Percentiles rank a stretch among this genome's conserved stretches.
phyloP scores from a whole-genome alignment of 2,797 vertebrate species.

The Apogon hyalosoma region DNA sequence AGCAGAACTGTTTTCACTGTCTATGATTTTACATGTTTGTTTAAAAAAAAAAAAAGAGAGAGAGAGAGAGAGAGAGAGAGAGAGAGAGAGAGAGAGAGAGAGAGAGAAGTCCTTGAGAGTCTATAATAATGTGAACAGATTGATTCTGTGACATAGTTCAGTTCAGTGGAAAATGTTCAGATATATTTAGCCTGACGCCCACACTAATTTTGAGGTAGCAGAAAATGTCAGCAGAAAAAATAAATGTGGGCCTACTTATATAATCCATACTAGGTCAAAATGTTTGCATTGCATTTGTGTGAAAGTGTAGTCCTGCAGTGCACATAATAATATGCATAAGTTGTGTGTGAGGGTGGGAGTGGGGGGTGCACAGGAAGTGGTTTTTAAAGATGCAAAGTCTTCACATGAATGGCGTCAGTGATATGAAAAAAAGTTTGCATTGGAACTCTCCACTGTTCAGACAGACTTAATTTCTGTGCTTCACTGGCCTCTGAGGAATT shows the following conservation, averaged over 20 bases:
- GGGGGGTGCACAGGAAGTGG: constrained; percentile 41
- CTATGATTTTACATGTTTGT: no score
- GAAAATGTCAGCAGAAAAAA: background rate
- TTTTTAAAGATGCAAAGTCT: constrained; percentile 16
- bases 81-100: no score
- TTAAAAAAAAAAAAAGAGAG: no score
- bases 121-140: background rate
- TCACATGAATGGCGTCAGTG: background rate
- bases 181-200: constrained; percentile 31
- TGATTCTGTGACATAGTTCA: constrained; percentile 26
- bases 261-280: no score
- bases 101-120: no score
- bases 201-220: background rate
- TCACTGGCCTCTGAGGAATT: constrained; percentile 24
- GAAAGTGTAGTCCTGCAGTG: no score
- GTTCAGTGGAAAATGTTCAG: constrained; percentile 32
- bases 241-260: no score
- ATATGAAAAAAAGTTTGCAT: constrained; percentile 27
- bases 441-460: constrained; percentile 14
- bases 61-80: no score
- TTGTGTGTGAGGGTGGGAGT: background rate
- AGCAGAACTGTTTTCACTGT: no score
- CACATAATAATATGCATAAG: no score
- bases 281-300: no score
- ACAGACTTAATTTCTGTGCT: constrained; percentile 33